Evolutionary conservation across 1,140 invertebrate genomes (phyloP).

Genomic region (Agrypnia vestita): DNA sequence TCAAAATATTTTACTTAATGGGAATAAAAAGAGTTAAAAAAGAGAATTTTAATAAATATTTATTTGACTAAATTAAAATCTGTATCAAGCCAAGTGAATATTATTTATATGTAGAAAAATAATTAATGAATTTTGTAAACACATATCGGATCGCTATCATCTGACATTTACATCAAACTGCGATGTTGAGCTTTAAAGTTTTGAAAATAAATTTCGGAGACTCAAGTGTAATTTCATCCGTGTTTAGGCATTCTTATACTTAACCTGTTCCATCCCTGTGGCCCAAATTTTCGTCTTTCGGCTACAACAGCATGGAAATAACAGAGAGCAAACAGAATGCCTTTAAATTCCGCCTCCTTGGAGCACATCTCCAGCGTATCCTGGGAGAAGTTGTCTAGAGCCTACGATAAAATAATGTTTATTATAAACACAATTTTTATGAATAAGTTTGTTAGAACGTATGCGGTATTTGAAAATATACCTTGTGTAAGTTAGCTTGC

Average conservation of each 20-base stretch:
- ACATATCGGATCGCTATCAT: too few relatives aligned
- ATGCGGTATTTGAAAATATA: conserved; percentile 42
- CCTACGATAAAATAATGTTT: conserved; percentile 64
- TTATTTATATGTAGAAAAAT: too few relatives aligned
- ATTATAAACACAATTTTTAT: background rate
- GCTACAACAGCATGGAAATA: conserved; percentile 97
- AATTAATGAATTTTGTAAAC: too few relatives aligned
- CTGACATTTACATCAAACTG: too few relatives aligned
- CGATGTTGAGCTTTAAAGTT: too few relatives aligned
- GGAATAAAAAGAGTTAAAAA: too few relatives aligned
- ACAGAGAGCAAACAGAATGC: conserved; percentile 92
- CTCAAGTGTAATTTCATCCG: conserved; percentile 76
- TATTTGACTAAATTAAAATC: too few relatives aligned
- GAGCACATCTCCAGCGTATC: conserved; percentile 94
- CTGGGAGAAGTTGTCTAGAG: conserved; percentile 94
- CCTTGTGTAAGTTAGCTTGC: conserved; percentile 93
- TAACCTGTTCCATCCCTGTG: conserved; percentile 93
- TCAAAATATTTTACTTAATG: too few relatives aligned
- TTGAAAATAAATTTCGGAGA: too few relatives aligned
- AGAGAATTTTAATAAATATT: too few relatives aligned
- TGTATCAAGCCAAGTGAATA: too few relatives aligned
- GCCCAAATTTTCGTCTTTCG: conserved; percentile 93
- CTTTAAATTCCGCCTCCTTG: conserved; percentile 95
- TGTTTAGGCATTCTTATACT: background rate
- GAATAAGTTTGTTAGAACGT: background rate